These are phyloP conservation scores for Notodonta ziczac DNA, from an alignment of 2,888 invertebrate genomes.

Conservation along the genomic window DNA sequence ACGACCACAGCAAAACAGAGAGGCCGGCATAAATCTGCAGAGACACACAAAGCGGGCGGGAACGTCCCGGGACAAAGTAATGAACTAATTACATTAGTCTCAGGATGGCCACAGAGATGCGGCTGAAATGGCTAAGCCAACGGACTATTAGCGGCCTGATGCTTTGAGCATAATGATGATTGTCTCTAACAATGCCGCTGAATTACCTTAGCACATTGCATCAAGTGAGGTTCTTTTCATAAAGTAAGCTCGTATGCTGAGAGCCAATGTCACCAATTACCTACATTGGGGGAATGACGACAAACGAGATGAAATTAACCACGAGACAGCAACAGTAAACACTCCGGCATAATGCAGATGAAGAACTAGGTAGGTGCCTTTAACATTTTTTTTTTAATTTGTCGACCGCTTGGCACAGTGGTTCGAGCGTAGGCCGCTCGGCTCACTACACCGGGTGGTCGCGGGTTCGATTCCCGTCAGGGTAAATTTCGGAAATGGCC, in stretches of 20 bases:
- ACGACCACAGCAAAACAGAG: slow-evolving; percentile 62
- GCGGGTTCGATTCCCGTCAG: too few species aligned
- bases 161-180: slow-evolving; percentile 54
- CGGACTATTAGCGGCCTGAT: slow-evolving; percentile 59
- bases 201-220: slow-evolving; percentile 33
- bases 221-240: slow-evolving; percentile 7
- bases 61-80: slow-evolving; percentile 71
- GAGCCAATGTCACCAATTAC: neutral
- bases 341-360: neutral
- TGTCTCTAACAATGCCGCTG: slow-evolving; percentile 44
- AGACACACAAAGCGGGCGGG: slow-evolving; percentile 62
- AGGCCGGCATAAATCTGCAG: slow-evolving; percentile 69
- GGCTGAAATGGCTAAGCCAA: slow-evolving; percentile 64
- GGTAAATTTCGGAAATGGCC: too few species aligned
- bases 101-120: slow-evolving; percentile 59
- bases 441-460: too few species aligned
- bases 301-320: neutral
- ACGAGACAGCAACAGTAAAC: neutral
- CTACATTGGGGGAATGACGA: neutral
- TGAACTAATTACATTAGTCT: slow-evolving; percentile 81
- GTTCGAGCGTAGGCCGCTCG: too few species aligned
- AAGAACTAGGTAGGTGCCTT: neutral
- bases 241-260: neutral
- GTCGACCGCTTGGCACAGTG: too few species aligned
- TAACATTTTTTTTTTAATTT: too few species aligned